A percentile compares a stretch with the other conserved stretches of the same genome.
Evolutionary conservation across 2,797 vertebrate species (phyloP).

Genomic region (Threskiornis aethiopicus): DNA sequence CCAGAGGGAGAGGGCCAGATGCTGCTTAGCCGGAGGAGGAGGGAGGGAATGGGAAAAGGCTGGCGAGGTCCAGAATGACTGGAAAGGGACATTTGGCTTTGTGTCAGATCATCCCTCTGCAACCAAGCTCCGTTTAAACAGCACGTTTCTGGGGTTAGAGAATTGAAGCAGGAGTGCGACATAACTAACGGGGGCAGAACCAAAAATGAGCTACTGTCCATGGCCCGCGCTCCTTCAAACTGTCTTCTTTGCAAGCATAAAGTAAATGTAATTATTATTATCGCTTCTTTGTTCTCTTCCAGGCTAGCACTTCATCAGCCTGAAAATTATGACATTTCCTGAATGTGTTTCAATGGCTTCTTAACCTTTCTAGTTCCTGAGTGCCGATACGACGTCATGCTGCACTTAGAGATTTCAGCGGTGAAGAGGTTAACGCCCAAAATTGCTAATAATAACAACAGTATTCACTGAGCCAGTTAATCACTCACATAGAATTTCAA

Average conservation of each 20-base stretch:
- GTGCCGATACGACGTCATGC: not conserved
- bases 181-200: not conserved
- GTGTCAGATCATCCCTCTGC: not conserved
- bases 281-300: not conserved
- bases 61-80: not conserved
- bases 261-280: conserved; percentile 36
- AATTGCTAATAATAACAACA: conserved; percentile 28
- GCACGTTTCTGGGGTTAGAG: not conserved
- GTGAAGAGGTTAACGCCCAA: conserved; percentile 44
- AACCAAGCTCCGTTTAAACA: not conserved
- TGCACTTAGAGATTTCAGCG: not conserved
- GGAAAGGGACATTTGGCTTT: not conserved
- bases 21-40: not conserved
- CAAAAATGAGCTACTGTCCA: not conserved
- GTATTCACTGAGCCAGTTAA: conserved; percentile 41
- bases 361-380: conserved; percentile 27
- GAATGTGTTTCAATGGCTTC: conserved; percentile 1
- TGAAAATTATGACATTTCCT: conserved; percentile 40
- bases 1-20: conserved; percentile 11
- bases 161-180: not conserved
- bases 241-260: not conserved
- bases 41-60: not conserved
- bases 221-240: not conserved
- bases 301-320: conserved; percentile 32
- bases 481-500: conserved; percentile 34